These are phyloP conservation scores for Rallus limicola DNA, from an alignment of 2,113 vertebrate species.

Conservation along the genomic window DNA sequence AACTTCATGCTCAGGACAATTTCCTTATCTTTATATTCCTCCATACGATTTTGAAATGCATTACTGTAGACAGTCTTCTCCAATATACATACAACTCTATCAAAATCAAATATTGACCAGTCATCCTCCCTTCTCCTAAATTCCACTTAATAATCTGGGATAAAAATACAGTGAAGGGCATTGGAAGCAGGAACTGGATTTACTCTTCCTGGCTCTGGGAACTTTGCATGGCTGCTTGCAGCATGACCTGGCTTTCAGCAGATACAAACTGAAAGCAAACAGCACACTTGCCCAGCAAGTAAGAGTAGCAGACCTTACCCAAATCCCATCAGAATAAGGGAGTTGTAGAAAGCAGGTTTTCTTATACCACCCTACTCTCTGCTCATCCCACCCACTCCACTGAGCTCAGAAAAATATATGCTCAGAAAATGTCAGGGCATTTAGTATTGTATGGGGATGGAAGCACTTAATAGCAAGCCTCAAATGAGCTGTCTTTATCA, in stretches of 20 bases:
- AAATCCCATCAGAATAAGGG: neutral
- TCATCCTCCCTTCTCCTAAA: neutral
- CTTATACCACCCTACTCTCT: neutral
- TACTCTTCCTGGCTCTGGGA: neutral
- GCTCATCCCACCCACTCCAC: neutral
- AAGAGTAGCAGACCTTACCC: neutral
- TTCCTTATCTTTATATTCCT: neutral
- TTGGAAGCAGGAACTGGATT: neutral
- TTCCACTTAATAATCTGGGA: neutral
- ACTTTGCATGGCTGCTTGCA: neutral
- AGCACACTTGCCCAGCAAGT: neutral
- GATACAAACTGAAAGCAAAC: neutral
- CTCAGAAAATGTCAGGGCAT: neutral
- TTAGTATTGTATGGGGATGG: neutral
- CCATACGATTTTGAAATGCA: neutral
- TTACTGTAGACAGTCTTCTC: neutral
- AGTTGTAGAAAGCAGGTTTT: neutral
- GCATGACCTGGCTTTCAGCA: neutral
- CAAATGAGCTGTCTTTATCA: neutral
- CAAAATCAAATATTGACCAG: neutral
- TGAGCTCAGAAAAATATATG: neutral
- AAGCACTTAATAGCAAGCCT: neutral
- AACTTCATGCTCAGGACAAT: neutral
- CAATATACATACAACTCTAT: neutral
- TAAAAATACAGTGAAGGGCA: neutral